Percentiles rank a stretch among this genome's conserved stretches.
Conservation (phyloP, 2,888 invertebrate genomes). For the Sarcophaga rosellei region DNA sequence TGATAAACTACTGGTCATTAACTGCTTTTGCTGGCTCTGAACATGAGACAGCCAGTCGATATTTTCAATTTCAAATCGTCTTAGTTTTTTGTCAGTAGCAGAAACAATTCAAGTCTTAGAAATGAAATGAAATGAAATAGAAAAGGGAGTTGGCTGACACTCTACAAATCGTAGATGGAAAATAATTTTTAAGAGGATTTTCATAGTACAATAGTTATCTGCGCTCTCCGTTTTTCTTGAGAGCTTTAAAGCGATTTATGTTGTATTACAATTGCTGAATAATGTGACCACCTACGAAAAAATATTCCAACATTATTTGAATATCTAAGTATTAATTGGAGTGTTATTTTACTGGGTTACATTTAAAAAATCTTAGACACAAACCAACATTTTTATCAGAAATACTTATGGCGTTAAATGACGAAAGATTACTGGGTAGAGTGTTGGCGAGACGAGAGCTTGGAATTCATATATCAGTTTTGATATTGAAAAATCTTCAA, state of each 20-base stretch:
- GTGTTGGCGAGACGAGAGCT: no score
- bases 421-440: no score
- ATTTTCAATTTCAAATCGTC: neutral
- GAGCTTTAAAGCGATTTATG: constrained; percentile 5
- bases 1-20: constrained; percentile 40
- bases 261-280: neutral
- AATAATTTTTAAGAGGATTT: constrained; percentile 42
- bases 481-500: no score
- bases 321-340: neutral
- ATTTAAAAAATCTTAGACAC: no score
- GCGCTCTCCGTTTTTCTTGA: neutral
- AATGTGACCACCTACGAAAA: constrained; percentile 17
- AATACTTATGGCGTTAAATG: no score
- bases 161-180: constrained; percentile 14
- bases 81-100: neutral
- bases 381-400: no score
- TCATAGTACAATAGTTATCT: constrained; percentile 25
- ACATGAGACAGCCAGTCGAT: neutral
- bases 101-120: constrained; percentile 1
- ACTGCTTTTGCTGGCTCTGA: constrained; percentile 32
- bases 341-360: neutral
- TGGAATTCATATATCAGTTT: no score
- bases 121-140: constrained; percentile 3
- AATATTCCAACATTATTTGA: neutral
- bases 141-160: constrained; percentile 47